Base-by-base conservation (phyloP, 2,888 invertebrate genomes). In the Dynastes hyllus region DNA sequence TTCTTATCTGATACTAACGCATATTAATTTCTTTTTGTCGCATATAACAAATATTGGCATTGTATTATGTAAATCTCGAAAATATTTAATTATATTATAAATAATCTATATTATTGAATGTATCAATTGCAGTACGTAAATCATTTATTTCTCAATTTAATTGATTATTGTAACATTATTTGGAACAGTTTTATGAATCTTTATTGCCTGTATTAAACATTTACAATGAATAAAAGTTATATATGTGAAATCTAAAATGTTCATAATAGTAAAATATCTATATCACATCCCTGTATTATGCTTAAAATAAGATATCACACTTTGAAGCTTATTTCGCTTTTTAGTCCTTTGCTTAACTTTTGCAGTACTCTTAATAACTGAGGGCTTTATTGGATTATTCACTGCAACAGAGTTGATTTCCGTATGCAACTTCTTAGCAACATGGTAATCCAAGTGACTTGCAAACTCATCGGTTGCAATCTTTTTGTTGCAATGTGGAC, bases 361-460 rank as follows among this genome's bases (percentile, higher is more conserved):
- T 27, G 8, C 50, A 11, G 51, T 67, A 71, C 9, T 27, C 63
- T 80, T 80, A 32, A 58, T 58, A 8, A 51, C 45, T n/a, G 61
- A 13, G 22, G 11, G 8, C 32, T 27, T 63, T 63, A 51, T 58
- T 6, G 55, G 2, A 69, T 69, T 51, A 22, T 51, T 11, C 11
- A 11, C 13, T 11, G 3, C 29, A 13, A 51, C 51, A 58, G 75
- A 32, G 61, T 94, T 94, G 6, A 94, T 86, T 88, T 93, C 91
- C 83, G 91, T 89, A 83, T 93, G 95, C 75, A 98, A 87, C 85
- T 93, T 93, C 85, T 93, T 92, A 4, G 98, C 98, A 84, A 95
- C 91, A 88, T 98, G 98, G 87, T 93, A 97, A 89, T 98, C 97
- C 13, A 92, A 88, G 88, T 97, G 97, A 79, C 92, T 92, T 50